Evolutionary conservation across 1,140 invertebrate genomes (phyloP), one percentile per base, ranked within the genome.

Genomic region (Penaeus indicus): DNA sequence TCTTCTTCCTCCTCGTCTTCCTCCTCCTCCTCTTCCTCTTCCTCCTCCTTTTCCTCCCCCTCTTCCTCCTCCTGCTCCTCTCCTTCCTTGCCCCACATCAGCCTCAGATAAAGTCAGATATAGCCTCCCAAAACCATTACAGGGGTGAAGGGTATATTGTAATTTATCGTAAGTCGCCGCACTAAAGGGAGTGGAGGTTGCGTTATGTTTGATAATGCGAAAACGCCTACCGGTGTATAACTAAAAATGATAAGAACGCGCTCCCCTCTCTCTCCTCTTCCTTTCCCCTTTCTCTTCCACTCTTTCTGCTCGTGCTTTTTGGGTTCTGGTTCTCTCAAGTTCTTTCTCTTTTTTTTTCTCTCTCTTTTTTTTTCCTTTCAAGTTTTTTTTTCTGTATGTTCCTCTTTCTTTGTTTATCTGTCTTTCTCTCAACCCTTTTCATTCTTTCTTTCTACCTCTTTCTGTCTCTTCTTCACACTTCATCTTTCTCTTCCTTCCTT

Each of bases 161-260:
- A 82, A 83, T 88, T 88, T 88, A 88, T 88, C 86, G 85, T 27
- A 61, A 27, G 79, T 22, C n/a, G 18, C 64, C 64, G 80, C 54
- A 82, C 79, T 75, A 75, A 82, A 82, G 86, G 79, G 62, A 82
- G 86, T 72, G 80, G 63, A 75, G 79, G 79, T 69, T 82, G 80
- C 86, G 86, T 88, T 88, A 88, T 88, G 86, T 88, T 88, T 88
- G 86, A 88, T 88, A 88, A 88, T 88, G 86, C 79, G 64, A 18
- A 38, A 60, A 61, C 86, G 86, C 78, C 86, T 88, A 88, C 86
- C 61, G 79, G 79, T 75, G 61, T 88, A 75, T 88, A 88, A 88
- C 86, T 88, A 88, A 82, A 82, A 88, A 75, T 88, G 86, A 88
- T 88, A 88, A 88, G 84, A 86, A 77, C 84, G 60, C 67, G 62